These are phyloP conservation scores for Gila robusta DNA, from an alignment of 2,797 vertebrate species.

Conservation along the genomic window DNA sequence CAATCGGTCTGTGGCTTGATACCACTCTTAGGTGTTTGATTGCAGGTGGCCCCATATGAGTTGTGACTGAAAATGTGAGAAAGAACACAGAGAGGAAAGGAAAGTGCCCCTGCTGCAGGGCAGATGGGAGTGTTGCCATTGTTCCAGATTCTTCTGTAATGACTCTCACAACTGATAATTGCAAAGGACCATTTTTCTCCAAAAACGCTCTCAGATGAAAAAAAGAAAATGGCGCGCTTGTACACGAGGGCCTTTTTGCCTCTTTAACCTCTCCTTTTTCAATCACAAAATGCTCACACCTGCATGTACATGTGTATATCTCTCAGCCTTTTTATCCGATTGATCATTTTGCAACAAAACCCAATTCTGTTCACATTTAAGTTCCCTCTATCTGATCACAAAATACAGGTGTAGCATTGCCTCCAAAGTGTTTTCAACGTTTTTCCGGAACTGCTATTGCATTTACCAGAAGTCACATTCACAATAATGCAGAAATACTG, in stretches of 20 bases:
- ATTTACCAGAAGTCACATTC: background rate
- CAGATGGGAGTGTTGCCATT: conserved; percentile 68
- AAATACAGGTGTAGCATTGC: background rate
- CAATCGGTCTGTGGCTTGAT: conserved; percentile 15
- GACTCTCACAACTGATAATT: conserved; percentile 76
- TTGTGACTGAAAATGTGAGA: conserved; percentile 39
- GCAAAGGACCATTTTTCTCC: conserved; percentile 67
- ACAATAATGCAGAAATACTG: conserved; percentile 20
- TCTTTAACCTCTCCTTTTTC: conserved; percentile 5
- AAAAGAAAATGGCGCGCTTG: background rate
- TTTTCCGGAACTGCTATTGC: background rate
- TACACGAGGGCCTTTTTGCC: background rate
- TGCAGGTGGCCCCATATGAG: conserved; percentile 29
- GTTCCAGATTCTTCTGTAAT: conserved; percentile 79
- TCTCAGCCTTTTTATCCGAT: background rate
- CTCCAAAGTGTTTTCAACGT: background rate
- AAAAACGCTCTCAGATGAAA: conserved; percentile 29
- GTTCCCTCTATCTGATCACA: background rate
- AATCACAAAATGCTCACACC: conserved; percentile 16
- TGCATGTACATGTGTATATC: conserved; percentile 2
- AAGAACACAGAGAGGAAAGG: conserved; percentile 8
- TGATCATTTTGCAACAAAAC: background rate
- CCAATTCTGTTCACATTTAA: background rate
- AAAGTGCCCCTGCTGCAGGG: conserved; percentile 62
- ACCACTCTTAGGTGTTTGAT: conserved; percentile 39